These are phyloP conservation scores for Aphis gossypii DNA, from an alignment of 1,140 invertebrate genomes.

Conservation along the genomic window DNA sequence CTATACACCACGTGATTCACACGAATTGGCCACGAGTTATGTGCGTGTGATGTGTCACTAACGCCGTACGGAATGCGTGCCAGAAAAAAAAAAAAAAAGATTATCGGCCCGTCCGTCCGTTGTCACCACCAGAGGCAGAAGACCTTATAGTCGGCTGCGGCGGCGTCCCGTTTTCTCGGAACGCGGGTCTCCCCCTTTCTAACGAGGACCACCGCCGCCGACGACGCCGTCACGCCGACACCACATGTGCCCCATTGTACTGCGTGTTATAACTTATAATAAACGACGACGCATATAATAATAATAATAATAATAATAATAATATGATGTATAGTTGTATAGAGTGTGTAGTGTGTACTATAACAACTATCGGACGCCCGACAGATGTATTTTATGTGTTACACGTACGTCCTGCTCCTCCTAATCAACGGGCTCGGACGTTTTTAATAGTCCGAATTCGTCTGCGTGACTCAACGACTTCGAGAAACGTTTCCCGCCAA, in stretches of 20 bases:
- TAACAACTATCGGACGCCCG: not conserved
- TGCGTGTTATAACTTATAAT: not conserved
- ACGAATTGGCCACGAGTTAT: conserved; percentile 16
- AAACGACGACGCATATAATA: not conserved
- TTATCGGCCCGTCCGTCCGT: not conserved
- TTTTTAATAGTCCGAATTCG: not conserved
- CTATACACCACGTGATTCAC: not conserved
- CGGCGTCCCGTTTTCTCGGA: conserved; percentile 55
- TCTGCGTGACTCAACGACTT: not conserved
- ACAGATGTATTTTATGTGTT: not conserved
- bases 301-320: too few species aligned
- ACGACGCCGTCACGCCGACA: not conserved
- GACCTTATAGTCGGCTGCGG: not conserved
- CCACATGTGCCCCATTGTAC: not conserved
- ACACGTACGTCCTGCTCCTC: not conserved
- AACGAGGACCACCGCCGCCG: not conserved
- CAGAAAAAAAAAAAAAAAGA: not conserved
- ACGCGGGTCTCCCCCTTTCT: conserved; percentile 23
- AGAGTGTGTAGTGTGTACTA: not conserved
- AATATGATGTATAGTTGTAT: not conserved
- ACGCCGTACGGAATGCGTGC: conserved; percentile 33
- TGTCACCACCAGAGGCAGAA: not conserved
- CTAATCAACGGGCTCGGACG: not conserved
- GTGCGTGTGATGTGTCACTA: not conserved
- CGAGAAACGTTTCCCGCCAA: not conserved